phyloP scores from a whole-genome alignment of 2,113 vertebrate species.

The Ranitomeya imitator region DNA sequence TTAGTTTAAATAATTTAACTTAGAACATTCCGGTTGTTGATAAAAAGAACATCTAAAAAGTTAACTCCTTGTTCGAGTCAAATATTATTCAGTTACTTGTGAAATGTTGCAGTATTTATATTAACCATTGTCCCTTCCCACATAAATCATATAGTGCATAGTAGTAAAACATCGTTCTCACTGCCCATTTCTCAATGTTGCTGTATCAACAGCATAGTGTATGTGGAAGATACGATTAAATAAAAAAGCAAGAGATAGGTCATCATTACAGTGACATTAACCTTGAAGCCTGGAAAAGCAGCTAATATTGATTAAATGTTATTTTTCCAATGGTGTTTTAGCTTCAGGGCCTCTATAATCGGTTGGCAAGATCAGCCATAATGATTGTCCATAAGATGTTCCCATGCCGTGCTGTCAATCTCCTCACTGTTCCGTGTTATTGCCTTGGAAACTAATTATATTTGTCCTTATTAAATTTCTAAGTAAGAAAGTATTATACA shows the following conservation, averaged over 20 bases:
- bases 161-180: neutral
- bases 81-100: neutral
- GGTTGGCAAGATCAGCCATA: conserved; percentile 29
- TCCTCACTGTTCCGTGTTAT: neutral
- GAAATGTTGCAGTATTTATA: neutral
- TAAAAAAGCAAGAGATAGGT: conserved; percentile 44
- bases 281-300: conserved; percentile 56
- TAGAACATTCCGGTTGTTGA: neutral
- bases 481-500: neutral
- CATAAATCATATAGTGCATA: neutral
- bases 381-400: conserved; percentile 36
- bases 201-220: neutral
- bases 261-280: conserved; percentile 53
- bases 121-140: neutral
- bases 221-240: conserved; percentile 8
- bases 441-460: neutral
- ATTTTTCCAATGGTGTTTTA: conserved; percentile 54
- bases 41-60: neutral
- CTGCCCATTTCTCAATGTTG: neutral
- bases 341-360: conserved; percentile 52
- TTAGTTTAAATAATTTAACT: neutral
- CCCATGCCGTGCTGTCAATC: neutral
- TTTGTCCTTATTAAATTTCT: neutral
- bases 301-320: conserved; percentile 57
- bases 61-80: neutral